Base-by-base conservation (phyloP, 2,113 vertebrate species). In the Leptocoma aspasia region DNA sequence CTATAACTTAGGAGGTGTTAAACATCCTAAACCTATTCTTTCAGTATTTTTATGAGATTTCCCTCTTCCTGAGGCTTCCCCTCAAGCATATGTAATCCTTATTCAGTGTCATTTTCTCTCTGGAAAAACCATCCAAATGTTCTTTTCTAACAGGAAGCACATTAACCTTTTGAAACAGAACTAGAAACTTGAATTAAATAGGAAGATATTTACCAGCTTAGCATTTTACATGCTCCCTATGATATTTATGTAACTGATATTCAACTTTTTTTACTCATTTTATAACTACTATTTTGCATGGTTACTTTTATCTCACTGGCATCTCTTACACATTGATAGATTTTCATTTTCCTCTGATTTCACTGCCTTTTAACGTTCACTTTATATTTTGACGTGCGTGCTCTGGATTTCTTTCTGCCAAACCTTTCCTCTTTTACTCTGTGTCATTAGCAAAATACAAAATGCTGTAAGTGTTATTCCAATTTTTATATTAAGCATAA, bases 161-260 rank as follows among this genome's bases (percentile, higher is more conserved):
- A 96, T 97, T 96, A 97, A 94, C 92, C 95, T 97, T 96, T 82
- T 89, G 86, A 95, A 95, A 65, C 47, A 93, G 89, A 93, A 91
- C 86, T 50, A 45, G 49, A 79, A 89, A 92, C 47, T 60, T 81
- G 76, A 95, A 95, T 78, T 93, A 96, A 97, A 96, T 78, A 95
- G 73, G 72, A 56, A 96, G 71, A 66, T 96, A 82, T 81, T 90
- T 94, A 88, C 50, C 82, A 89, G 60, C 85, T 82, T 89, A 92
- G 24, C 59, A 94, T 80, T 95, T 80, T 77, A 13, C 30, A 30
- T 94, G 42, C 15, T 89, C 13, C 23, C 9, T 65, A 28, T 50
- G 49, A 92, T 87, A 91, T 89, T 94, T 92, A 50, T 65, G 35
- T 41, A 91, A 79, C 65, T 82, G 52, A 76, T 79, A 86, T 54